A percentile compares a stretch with the other conserved stretches of the same genome.
Conservation (phyloP, 1,140 invertebrate genomes). For the Phortica variegata region DNA sequence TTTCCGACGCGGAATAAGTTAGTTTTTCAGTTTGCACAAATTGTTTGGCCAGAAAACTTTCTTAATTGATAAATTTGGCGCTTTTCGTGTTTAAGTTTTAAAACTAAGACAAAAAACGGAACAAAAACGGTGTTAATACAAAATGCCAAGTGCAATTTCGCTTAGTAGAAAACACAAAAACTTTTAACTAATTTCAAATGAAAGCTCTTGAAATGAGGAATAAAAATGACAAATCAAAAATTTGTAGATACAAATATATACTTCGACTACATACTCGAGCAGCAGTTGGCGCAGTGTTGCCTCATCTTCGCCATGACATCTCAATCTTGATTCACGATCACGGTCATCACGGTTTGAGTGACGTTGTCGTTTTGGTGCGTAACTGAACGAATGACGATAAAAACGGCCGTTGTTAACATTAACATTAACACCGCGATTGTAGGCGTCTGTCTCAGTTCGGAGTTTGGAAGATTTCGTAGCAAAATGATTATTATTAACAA, state of each 20-base stretch:
- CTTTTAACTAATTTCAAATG: too few relatives aligned
- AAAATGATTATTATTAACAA: neutral
- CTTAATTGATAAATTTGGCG: too few relatives aligned
- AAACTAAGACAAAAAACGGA: too few relatives aligned
- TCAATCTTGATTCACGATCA: constrained; percentile 53
- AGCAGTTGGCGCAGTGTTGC: constrained; percentile 57
- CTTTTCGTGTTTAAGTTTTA: too few relatives aligned
- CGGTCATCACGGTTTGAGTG: constrained; percentile 50
- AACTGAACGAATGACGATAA: constrained; percentile 57
- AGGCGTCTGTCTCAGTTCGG: constrained; percentile 32
- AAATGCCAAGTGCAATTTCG: neutral
- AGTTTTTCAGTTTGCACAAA: too few relatives aligned
- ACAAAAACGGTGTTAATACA: too few relatives aligned
- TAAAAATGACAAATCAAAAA: neutral
- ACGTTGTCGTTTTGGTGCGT: constrained; percentile 51
- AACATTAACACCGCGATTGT: constrained; percentile 40
- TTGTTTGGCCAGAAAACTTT: too few relatives aligned
- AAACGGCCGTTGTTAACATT: constrained; percentile 53
- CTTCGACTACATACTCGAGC: constrained; percentile 57
- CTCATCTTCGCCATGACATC: constrained; percentile 58
- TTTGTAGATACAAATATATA: too few relatives aligned
- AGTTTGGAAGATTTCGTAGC: neutral
- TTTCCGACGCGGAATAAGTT: too few relatives aligned
- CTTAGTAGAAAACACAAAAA: neutral
- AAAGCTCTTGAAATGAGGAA: too few relatives aligned